Evolutionary conservation across 2,888 invertebrate genomes (phyloP).

Genomic region (Byasa hedistus): DNA sequence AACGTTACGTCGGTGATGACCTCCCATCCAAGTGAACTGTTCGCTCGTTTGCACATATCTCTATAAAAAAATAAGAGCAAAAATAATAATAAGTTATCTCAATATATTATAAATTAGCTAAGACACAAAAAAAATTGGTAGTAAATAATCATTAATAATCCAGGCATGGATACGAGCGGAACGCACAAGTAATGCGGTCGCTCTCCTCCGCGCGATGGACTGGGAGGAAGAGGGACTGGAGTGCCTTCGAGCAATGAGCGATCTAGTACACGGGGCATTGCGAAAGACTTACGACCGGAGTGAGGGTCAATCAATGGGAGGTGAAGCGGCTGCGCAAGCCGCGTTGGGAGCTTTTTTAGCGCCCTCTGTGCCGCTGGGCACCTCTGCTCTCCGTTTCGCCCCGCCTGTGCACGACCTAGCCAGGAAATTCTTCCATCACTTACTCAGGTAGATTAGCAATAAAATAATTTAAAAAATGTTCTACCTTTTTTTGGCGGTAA

Average conservation of each 20-base stretch:
- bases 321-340: constrained; percentile 79
- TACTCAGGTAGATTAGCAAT: constrained; percentile 82
- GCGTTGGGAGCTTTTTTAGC: constrained; percentile 90
- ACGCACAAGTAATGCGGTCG: constrained; percentile 57
- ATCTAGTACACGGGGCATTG: constrained; percentile 52
- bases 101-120: too few relatives aligned
- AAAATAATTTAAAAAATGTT: too few relatives aligned
- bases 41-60: too few relatives aligned
- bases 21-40: too few relatives aligned
- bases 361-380: constrained; percentile 83
- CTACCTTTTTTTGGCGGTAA: too few relatives aligned
- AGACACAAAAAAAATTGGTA: too few relatives aligned
- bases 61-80: too few relatives aligned
- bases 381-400: constrained; percentile 85
- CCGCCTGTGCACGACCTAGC: constrained; percentile 90
- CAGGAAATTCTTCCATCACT: constrained; percentile 91
- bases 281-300: constrained; percentile 37
- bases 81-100: too few relatives aligned
- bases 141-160: constrained; percentile 5
- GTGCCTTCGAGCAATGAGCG: constrained; percentile 86
- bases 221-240: constrained; percentile 89
- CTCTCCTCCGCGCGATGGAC: constrained; percentile 82
- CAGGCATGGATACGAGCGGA: constrained; percentile 65
- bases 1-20: too few relatives aligned
- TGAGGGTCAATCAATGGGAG: constrained; percentile 23